phyloP scores from a whole-genome alignment of 2,113 vertebrate species.

The Gadus macrocephalus region DNA sequence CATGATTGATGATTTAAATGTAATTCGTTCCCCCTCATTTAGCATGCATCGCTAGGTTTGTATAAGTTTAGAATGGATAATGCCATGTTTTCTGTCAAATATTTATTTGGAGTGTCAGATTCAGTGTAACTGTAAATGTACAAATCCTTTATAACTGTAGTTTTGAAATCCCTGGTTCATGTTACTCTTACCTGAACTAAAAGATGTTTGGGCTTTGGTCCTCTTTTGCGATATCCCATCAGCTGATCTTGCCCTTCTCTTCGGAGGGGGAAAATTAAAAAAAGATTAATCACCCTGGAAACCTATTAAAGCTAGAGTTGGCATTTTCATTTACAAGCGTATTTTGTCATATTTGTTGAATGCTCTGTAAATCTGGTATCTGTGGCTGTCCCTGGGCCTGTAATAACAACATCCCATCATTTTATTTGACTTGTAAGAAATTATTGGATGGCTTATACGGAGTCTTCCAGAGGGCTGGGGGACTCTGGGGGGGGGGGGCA shows the following conservation, averaged over 20 bases:
- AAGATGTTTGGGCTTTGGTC: conserved; percentile 92
- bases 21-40: conserved; percentile 16
- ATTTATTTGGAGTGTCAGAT: not conserved
- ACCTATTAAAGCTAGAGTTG: too few species aligned
- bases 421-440: too few species aligned
- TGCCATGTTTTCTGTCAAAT: not conserved
- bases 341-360: too few species aligned
- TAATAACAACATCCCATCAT: too few species aligned
- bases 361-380: too few species aligned
- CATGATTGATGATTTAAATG: conserved; percentile 40
- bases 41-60: conserved; percentile 12
- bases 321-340: too few species aligned
- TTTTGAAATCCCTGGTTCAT: not conserved
- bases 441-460: too few species aligned
- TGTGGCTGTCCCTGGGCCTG: too few species aligned
- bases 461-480: too few species aligned
- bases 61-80: not conserved
- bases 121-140: not conserved
- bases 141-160: not conserved
- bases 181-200: conserved; percentile 72
- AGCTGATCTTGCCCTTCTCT: conserved; percentile 95
- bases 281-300: conserved; percentile 30
- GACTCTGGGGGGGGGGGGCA: too few species aligned
- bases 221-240: conserved; percentile 93
- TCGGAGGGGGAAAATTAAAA: conserved; percentile 38